Percentiles rank a stretch among this genome's conserved stretches.
phyloP scores from a whole-genome alignment of 2,113 vertebrate genomes.

The Thinocorus orbignyianus region DNA sequence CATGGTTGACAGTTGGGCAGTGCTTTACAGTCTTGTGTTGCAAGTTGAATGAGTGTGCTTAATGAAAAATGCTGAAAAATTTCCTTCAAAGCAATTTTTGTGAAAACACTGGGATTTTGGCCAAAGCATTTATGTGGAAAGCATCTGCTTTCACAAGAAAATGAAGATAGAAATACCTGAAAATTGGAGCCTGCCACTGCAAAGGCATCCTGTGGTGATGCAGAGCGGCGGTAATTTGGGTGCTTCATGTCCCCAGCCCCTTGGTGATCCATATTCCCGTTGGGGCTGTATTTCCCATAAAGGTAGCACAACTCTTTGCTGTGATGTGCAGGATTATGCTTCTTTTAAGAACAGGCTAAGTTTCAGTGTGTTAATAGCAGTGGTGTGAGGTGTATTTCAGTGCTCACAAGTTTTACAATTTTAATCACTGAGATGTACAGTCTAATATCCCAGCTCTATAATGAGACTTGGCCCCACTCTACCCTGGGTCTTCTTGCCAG shows the following conservation, averaged over 20 bases:
- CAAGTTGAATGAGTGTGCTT: neutral
- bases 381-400: neutral
- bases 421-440: neutral
- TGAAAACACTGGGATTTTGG: neutral
- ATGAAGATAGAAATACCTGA: neutral
- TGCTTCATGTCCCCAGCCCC: fast-evolving
- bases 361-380: neutral
- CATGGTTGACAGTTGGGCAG: neutral
- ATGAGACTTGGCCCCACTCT: neutral
- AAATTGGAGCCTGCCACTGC: neutral
- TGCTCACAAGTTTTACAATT: neutral
- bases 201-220: neutral
- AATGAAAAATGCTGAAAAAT: neutral
- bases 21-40: neutral
- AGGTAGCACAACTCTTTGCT: neutral
- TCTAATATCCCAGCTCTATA: neutral
- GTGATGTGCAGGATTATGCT: neutral
- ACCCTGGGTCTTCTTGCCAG: neutral
- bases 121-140: neutral
- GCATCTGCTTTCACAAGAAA: neutral
- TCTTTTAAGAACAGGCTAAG: neutral
- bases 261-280: neutral
- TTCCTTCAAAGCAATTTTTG: neutral
- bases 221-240: neutral
- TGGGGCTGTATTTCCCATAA: neutral